Evolutionary conservation across 92 coral and sea anemone genomes (phyloP).

Genomic region (Phenganax subtilis): DNA sequence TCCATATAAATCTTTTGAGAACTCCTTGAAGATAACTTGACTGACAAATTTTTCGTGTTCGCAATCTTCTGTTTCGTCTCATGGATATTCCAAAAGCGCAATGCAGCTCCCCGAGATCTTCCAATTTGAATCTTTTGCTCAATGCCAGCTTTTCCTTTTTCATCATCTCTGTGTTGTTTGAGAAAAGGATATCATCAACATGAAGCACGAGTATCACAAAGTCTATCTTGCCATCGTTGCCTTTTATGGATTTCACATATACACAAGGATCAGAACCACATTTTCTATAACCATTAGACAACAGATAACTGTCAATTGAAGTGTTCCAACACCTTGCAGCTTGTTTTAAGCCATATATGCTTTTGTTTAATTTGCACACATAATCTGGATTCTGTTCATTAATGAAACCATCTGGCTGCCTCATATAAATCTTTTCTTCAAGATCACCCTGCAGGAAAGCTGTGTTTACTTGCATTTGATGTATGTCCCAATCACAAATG

Average conservation of each 20-base stretch:
- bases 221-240: conserved; percentile 6
- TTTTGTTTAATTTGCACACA: conserved; percentile 18
- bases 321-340: conserved; percentile 5
- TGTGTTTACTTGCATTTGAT: conserved; percentile 22
- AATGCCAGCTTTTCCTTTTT: conserved; percentile 1
- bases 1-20: conserved; percentile 25
- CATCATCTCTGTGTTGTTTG: conserved; percentile 24
- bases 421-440: neutral
- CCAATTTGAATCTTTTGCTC: neutral
- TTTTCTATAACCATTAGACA: conserved; percentile 4
- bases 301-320: conserved; percentile 13
- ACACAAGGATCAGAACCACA: conserved; percentile 10
- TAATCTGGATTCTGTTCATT: neutral
- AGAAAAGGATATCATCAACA: conserved; percentile 30
- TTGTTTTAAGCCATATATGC: conserved; percentile 22
- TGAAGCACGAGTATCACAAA: conserved; percentile 9
- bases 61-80: conserved; percentile 23
- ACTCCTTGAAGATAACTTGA: conserved; percentile 26
- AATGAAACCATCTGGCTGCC: conserved; percentile 4
- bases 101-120: conserved; percentile 13
- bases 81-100: conserved; percentile 8
- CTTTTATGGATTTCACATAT: conserved; percentile 5
- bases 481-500: conserved; percentile 22
- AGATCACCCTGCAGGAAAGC: conserved; percentile 19
- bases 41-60: neutral